phyloP scores from a whole-genome alignment of 2,888 invertebrate species.

The Platycheirus albimanus region DNA sequence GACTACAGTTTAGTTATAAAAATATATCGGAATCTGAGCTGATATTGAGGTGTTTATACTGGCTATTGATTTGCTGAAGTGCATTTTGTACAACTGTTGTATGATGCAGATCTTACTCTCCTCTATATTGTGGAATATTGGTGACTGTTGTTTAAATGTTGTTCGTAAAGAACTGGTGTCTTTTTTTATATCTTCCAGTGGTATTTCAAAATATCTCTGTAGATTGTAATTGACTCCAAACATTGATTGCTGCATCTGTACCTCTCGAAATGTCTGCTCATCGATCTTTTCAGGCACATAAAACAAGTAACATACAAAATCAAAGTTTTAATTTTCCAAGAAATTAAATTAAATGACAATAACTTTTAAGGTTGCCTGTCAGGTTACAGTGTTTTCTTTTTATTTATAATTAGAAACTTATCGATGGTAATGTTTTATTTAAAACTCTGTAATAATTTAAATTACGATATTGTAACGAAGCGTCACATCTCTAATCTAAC shows the following conservation, averaged over 20 bases:
- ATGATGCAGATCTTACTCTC: constrained; percentile 28
- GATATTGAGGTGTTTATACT: constrained; percentile 7
- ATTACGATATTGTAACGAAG: too few species aligned
- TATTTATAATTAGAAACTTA: too few species aligned
- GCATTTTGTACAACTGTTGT: constrained; percentile 20
- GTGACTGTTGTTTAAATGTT: constrained; percentile 8
- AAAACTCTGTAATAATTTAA: too few species aligned
- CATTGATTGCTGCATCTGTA: constrained; percentile 9
- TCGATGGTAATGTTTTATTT: too few species aligned
- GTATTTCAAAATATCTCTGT: constrained; percentile 10
- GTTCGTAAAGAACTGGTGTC: constrained; percentile 6
- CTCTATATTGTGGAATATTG: constrained; percentile 35
- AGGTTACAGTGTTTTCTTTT: too few species aligned
- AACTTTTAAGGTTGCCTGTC: too few species aligned
- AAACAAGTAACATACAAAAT: too few species aligned
- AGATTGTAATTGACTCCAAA: constrained; percentile 10
- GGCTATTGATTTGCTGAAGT: constrained; percentile 13
- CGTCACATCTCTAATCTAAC: too few species aligned
- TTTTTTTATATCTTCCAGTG: constrained; percentile 9
- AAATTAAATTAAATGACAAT: too few species aligned
- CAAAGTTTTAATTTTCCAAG: too few species aligned
- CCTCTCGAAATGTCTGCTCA: constrained; percentile 8
- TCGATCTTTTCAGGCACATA: neutral
- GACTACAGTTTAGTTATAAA: constrained; percentile 15
- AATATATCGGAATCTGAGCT: constrained; percentile 13